Evolutionary conservation across 2,113 vertebrate species (phyloP), one percentile per base, ranked within the genome.

Genomic region (Noturus placidus): DNA sequence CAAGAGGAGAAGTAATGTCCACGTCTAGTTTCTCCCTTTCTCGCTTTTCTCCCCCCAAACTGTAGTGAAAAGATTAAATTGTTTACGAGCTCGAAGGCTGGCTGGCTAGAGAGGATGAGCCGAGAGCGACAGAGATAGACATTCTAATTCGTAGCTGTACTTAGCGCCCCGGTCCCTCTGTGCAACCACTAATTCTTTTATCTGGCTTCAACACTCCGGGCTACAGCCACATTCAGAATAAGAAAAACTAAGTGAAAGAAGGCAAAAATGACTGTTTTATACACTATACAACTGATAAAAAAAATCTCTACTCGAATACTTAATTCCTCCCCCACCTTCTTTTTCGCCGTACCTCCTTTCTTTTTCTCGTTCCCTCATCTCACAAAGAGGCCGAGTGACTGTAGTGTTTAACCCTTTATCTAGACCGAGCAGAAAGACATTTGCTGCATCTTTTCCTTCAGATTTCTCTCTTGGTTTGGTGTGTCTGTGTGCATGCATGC

Each of bases 341-440:
- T 92, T 80, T 77, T 52, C 33, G 70, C 65, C 59, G 35, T 77
- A 33, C 35, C 54, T 69, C 74, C 65, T 85, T 69, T 87, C 77
- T 78, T 87, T 88, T 89, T 82, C 70, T 78, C 63, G 38, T 88
- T 87, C 89, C 84, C 88, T 76, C 90, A 89, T 93, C 91, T 94
- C 94, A 96, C 96, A 96, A 96, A 96, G 95, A 96, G 95, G 95
- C 95, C 93, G 97, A 97, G 96, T 95, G 94, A 97, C 96, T 95
- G 96, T 96, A 96, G 97, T 97, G 97, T 98, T 97, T 99, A 99
- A 99, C 97, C 97, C 96, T 99, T 99, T 98, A 98, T 99, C 98
- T 99, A 96, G 95, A 97, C 96, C 94, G 95, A 97, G 96, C 97
- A 99, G 97, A 98, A 97, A 98, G 96, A 97, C 96, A 95, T 92